Conservation (phyloP, 2,113 vertebrate species). For the Ornithorhynchus anatinus region DNA sequence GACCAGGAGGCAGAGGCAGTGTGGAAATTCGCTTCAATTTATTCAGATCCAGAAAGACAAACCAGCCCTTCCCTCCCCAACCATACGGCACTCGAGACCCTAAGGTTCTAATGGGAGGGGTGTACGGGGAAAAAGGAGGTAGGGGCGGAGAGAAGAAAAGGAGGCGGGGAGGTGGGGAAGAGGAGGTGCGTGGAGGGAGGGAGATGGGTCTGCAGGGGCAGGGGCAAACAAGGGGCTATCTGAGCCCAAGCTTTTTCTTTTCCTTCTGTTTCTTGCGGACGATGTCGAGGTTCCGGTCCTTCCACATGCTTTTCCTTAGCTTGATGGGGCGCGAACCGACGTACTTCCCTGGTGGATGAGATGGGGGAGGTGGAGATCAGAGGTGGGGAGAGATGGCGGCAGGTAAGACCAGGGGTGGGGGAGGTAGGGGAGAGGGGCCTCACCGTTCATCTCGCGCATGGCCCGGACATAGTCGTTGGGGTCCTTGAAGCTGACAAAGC, state of each 20-base stretch:
- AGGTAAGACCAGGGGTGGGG: no score
- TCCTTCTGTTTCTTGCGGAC: slow-evolving; percentile 93
- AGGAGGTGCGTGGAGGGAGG: slow-evolving; percentile 3
- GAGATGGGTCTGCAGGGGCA: background rate
- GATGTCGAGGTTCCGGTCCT: slow-evolving; percentile 88
- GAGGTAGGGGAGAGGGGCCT: slow-evolving; percentile 19
- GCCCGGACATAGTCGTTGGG: slow-evolving; percentile 91
- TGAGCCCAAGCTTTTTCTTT: slow-evolving; percentile 91
- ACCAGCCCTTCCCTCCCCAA: no score
- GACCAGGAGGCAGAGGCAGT: background rate
- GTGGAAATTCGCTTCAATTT: slow-evolving; percentile 51
- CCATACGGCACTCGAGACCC: no score
- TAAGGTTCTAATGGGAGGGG: background rate
- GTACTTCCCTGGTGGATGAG: slow-evolving; percentile 78
- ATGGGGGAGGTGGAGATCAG: background rate
- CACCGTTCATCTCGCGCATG: slow-evolving; percentile 95
- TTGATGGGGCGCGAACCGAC: slow-evolving; percentile 94
- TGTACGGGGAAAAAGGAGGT: background rate
- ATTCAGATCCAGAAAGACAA: no score
- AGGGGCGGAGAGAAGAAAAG: background rate
- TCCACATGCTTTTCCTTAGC: slow-evolving; percentile 93
- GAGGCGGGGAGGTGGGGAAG: background rate
- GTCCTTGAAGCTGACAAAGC: slow-evolving; percentile 94
- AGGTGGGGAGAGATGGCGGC: background rate
- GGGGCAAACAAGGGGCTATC: slow-evolving; percentile 63